Evolutionary conservation across 2,888 invertebrate genomes (phyloP).

Genomic region (Rhingia campestris): DNA sequence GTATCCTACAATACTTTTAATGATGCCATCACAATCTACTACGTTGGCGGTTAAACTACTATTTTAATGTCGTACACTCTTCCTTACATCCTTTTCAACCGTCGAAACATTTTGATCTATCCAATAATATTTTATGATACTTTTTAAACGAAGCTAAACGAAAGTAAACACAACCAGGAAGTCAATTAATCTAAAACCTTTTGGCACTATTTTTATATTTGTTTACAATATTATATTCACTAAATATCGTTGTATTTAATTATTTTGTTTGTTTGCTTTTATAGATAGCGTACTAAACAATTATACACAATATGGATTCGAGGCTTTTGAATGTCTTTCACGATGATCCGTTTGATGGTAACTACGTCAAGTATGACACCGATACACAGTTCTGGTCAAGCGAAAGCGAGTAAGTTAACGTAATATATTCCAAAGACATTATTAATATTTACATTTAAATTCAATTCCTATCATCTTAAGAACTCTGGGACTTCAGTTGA

Average conservation of each 20-base stretch:
- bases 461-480: slow-evolving; percentile 35
- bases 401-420: slow-evolving; percentile 79
- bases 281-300: slow-evolving; percentile 27
- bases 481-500: slow-evolving; percentile 78
- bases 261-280: background rate
- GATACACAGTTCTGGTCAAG: slow-evolving; percentile 80
- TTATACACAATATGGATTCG: slow-evolving; percentile 79
- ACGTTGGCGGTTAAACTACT: no score
- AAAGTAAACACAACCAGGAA: no score
- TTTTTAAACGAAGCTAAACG: no score
- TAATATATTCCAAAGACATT: background rate
- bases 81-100: no score
- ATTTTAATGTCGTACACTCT: no score
- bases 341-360: slow-evolving; percentile 82
- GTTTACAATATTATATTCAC: background rate
- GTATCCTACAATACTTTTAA: no score
- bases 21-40: no score
- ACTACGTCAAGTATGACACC: slow-evolving; percentile 79
- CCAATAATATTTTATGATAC: no score
- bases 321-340: slow-evolving; percentile 81
- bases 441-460: background rate
- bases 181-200: no score
- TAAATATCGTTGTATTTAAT: background rate
- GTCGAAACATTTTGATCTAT: no score
- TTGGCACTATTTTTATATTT: no score